phyloP scores from a whole-genome alignment of 2,113 vertebrate genomes.

The Cyanoramphus novaezelandiae region DNA sequence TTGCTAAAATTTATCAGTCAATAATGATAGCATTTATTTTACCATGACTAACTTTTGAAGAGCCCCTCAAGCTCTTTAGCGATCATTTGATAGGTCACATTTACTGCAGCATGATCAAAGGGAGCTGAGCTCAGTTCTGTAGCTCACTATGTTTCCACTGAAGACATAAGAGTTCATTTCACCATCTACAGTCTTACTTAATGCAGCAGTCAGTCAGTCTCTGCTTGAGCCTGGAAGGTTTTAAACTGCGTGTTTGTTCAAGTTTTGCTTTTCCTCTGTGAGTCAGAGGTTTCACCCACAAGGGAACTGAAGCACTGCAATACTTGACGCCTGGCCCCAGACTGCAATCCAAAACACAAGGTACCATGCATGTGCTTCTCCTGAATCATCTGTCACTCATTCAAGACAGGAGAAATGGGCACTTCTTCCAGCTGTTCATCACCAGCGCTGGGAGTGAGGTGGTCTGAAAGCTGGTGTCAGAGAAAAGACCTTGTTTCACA shows the following conservation, averaged over 20 bases:
- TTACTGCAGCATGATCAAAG: background rate
- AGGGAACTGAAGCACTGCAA: background rate
- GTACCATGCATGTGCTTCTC: accelerated
- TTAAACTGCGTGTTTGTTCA: background rate
- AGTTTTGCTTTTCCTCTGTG: background rate
- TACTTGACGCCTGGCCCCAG: background rate
- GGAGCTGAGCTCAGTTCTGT: background rate
- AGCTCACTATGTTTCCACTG: background rate
- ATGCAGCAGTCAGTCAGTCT: background rate
- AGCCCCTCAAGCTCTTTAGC: constrained; percentile 12
- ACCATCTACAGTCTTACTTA: background rate
- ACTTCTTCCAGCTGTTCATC: background rate
- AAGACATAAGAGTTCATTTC: background rate
- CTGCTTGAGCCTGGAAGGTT: background rate
- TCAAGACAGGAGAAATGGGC: background rate
- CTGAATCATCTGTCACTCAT: too few relatives aligned
- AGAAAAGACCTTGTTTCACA: background rate
- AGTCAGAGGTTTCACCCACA: background rate
- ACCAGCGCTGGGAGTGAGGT: background rate
- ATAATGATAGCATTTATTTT: constrained; percentile 34
- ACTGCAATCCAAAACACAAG: background rate
- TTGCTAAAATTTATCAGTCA: constrained; percentile 22
- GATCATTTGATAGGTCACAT: background rate
- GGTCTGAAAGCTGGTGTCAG: background rate
- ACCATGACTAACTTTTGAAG: constrained; percentile 20